Evolutionary conservation across 37 sponge, comb jelly and placozoan species (phyloP).

Genomic region (Lycopodina hypogea): DNA sequence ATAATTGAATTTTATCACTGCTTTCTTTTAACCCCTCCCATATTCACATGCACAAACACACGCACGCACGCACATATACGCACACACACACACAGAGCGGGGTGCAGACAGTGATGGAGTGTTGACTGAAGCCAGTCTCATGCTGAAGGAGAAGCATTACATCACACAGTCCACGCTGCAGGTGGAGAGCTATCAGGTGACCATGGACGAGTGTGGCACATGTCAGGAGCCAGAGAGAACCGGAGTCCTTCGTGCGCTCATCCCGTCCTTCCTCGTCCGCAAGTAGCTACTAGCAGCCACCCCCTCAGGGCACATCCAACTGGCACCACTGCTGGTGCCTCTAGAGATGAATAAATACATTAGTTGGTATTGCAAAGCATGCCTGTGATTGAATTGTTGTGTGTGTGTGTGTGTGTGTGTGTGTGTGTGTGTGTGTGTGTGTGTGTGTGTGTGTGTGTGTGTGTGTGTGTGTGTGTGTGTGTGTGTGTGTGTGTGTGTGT

Average conservation of each 20-base stretch:
- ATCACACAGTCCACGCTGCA: constrained; percentile 63
- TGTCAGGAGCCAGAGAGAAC: constrained; percentile 39
- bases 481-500: no score
- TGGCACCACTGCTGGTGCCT: no score
- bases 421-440: no score
- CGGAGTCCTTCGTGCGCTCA: background rate
- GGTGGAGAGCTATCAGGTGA: constrained; percentile 47
- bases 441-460: no score
- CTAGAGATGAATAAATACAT: no score
- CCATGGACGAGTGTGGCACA: constrained; percentile 54
- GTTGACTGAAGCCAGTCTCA: constrained; percentile 27
- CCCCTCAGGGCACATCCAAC: background rate
- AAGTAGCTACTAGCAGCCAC: background rate
- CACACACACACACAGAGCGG: constrained; percentile 13
- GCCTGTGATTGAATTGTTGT: no score
- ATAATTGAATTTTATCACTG: background rate
- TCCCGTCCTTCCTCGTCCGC: background rate
- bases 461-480: no score
- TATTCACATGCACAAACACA: no score
- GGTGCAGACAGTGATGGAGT: constrained; percentile 34
- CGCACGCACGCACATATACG: background rate
- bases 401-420: no score
- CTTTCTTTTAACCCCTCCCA: background rate
- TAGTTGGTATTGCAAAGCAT: no score
- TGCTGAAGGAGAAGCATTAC: constrained; percentile 49